phyloP scores from a whole-genome alignment of 2,113 vertebrate species.

The Psophia crepitans region DNA sequence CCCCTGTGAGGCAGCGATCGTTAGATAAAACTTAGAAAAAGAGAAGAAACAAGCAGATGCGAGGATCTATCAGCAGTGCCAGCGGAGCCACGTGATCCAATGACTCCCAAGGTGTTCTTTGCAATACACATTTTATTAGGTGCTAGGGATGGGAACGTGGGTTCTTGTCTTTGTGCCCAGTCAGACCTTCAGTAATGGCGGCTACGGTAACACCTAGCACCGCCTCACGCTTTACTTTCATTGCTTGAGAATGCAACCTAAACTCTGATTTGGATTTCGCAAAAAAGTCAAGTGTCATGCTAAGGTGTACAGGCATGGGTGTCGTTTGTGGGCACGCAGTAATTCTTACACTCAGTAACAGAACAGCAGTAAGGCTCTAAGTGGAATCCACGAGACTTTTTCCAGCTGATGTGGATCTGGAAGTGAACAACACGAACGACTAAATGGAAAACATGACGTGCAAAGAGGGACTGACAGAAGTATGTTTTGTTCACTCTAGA shows the following conservation, averaged over 20 bases:
- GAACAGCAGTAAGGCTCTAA: neutral
- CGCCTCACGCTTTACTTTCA: neutral
- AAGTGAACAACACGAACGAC: neutral
- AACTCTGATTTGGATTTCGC: neutral
- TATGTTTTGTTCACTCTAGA: neutral
- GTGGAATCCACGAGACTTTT: neutral
- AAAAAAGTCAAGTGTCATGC: neutral
- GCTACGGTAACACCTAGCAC: neutral
- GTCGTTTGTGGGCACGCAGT: neutral
- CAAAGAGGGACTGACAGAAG: neutral
- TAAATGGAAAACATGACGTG: neutral
- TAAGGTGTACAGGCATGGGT: neutral
- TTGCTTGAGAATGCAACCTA: neutral
- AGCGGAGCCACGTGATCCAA: neutral
- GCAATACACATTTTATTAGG: neutral
- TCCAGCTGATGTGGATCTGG: neutral
- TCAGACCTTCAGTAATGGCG: neutral
- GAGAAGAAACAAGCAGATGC: neutral
- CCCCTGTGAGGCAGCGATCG: accelerated
- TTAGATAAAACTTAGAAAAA: neutral
- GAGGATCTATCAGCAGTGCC: neutral
- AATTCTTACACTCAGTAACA: neutral
- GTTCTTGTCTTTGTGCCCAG: neutral
- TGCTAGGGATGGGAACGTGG: neutral
- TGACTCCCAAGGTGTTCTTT: neutral